Conservation (phyloP, 2,113 vertebrate species). For the Pteruthius melanotis region DNA sequence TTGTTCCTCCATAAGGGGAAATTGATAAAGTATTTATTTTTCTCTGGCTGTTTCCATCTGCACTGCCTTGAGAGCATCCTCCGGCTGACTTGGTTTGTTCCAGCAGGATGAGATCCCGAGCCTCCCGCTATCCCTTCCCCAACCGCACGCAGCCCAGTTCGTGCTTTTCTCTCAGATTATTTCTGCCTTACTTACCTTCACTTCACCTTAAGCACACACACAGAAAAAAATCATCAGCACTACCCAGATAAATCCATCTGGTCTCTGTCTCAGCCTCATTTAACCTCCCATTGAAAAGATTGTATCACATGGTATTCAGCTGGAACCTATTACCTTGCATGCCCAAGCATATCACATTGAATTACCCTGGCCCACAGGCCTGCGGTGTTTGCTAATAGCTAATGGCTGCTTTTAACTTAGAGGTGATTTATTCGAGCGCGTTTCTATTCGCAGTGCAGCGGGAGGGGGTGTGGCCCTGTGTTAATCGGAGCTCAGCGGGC, state of each 20-base stretch:
- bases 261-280: slow-evolving; percentile 65
- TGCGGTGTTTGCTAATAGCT: slow-evolving; percentile 27
- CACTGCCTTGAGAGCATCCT: not conserved
- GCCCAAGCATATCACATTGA: slow-evolving; percentile 66
- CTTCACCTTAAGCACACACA: slow-evolving; percentile 9
- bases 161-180: not conserved
- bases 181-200: slow-evolving; percentile 18
- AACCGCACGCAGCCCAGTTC: fast-evolving
- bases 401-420: slow-evolving; percentile 23
- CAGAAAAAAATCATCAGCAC: not conserved
- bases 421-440: slow-evolving; percentile 28
- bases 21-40: slow-evolving; percentile 17
- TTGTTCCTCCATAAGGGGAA: not conserved
- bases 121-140: not conserved
- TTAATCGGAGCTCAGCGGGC: not conserved
- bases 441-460: not conserved
- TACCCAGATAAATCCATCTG: slow-evolving; percentile 62
- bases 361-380: slow-evolving; percentile 51
- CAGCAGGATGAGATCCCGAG: not conserved
- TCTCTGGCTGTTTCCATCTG: not conserved
- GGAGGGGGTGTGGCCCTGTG: not conserved
- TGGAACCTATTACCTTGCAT: slow-evolving; percentile 61
- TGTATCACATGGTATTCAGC: slow-evolving; percentile 45
- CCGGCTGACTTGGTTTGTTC: not conserved
- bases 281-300: slow-evolving; percentile 42